phyloP scores from a whole-genome alignment of 2,797 vertebrate species.

The Myoxocephalus aenaeus region DNA sequence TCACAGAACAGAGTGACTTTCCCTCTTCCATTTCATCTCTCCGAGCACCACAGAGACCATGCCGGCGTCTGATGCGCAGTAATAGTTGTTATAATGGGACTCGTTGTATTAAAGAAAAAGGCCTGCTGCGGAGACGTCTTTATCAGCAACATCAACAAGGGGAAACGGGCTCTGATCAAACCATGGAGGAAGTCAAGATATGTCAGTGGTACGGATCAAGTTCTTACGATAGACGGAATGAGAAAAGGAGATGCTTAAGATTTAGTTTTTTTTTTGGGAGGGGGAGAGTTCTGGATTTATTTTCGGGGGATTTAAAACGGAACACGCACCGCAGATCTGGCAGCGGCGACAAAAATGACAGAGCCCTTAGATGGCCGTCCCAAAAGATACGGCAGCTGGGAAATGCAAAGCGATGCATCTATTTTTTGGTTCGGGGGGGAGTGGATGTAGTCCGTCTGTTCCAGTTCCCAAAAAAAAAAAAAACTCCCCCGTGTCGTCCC shows the following conservation, averaged over 20 bases:
- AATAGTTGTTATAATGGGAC: background rate
- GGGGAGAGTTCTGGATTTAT: conserved; percentile 40
- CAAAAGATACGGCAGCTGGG: conserved; percentile 46
- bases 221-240: conserved; percentile 25
- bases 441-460: conserved; percentile 55
- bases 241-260: conserved; percentile 25
- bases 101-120: background rate
- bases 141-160: background rate
- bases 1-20: background rate
- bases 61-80: background rate
- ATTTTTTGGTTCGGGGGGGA: background rate
- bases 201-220: background rate
- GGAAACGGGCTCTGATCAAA: conserved; percentile 19
- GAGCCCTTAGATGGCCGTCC: conserved; percentile 58
- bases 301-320: conserved; percentile 47
- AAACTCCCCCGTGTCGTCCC: conserved; percentile 42
- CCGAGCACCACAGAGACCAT: background rate
- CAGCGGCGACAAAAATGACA: conserved; percentile 29
- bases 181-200: conserved; percentile 4
- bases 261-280: background rate
- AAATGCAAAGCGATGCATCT: conserved; percentile 53
- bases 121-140: background rate
- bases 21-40: background rate
- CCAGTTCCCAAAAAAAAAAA: conserved; percentile 50
- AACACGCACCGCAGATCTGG: conserved; percentile 40